Conservation (phyloP, 1,140 invertebrate species). For the Saccostrea glomerata region DNA sequence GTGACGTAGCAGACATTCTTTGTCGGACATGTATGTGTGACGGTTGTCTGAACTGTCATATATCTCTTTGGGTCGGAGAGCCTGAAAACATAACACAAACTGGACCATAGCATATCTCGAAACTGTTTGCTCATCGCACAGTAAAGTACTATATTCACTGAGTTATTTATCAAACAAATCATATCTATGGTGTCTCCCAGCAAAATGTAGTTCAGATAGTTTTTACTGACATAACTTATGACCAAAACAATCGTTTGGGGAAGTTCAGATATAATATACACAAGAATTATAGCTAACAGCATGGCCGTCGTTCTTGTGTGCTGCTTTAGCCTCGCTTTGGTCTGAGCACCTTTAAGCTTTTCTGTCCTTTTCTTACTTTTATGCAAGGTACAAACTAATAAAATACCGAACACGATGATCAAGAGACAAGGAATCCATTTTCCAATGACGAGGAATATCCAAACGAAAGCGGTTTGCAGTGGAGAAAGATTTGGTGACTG, state of each 20-base stretch:
- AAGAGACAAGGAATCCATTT: conserved; percentile 79
- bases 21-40: neutral
- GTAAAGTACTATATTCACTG: conserved; percentile 96
- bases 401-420: conserved; percentile 79
- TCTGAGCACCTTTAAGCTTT: conserved; percentile 67
- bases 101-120: conserved; percentile 85
- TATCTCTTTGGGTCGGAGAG: conserved; percentile 5
- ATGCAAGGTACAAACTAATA: conserved; percentile 78
- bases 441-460: conserved; percentile 73
- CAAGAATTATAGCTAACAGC: conserved; percentile 79
- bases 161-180: conserved; percentile 92
- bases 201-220: conserved; percentile 76
- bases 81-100: neutral
- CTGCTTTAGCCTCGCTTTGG: conserved; percentile 83
- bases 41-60: neutral
- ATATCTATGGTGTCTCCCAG: conserved; percentile 95
- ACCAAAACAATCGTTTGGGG: conserved; percentile 82
- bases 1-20: neutral
- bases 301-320: conserved; percentile 84
- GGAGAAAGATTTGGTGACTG: conserved; percentile 18
- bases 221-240: conserved; percentile 66
- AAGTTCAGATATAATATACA: conserved; percentile 93
- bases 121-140: conserved; percentile 97
- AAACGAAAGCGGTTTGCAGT: conserved; percentile 60
- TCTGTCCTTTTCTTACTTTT: conserved; percentile 75